These are phyloP conservation scores for Neoarius graeffei DNA, from an alignment of 2,113 vertebrate genomes.

Conservation along the genomic window DNA sequence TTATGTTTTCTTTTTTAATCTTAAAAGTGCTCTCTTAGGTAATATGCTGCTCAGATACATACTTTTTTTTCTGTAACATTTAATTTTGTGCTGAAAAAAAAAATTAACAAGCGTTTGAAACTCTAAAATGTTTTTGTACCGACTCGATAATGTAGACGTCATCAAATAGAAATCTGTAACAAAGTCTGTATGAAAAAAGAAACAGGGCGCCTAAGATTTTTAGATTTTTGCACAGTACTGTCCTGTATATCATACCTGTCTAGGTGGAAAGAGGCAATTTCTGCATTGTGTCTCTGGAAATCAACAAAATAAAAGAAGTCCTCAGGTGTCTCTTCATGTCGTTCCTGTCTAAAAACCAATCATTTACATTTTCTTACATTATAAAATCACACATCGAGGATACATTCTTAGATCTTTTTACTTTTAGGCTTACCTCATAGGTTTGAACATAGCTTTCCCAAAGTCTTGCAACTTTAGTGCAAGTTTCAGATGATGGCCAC, in stretches of 20 bases:
- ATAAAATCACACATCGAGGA: neutral
- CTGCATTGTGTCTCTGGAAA: constrained; percentile 94
- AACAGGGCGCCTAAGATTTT: too few relatives aligned
- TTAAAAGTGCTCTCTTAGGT: too few relatives aligned
- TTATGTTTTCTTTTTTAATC: too few relatives aligned
- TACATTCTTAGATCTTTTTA: neutral
- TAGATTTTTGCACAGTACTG: too few relatives aligned
- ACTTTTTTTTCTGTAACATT: too few relatives aligned
- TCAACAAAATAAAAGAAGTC: constrained; percentile 96
- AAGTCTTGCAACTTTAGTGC: constrained; percentile 88
- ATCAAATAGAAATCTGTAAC: too few relatives aligned
- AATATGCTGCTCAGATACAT: too few relatives aligned
- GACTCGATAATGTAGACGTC: too few relatives aligned
- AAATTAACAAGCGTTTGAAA: too few relatives aligned
- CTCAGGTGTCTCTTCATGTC: constrained; percentile 86
- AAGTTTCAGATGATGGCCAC: constrained; percentile 92
- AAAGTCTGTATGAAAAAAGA: too few relatives aligned
- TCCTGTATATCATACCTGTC: constrained; percentile 79
- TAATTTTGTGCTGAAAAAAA: too few relatives aligned
- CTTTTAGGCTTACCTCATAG: constrained; percentile 86
- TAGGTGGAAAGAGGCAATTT: constrained; percentile 95
- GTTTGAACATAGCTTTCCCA: constrained; percentile 97
- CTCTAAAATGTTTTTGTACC: too few relatives aligned
- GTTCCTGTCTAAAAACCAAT: constrained; percentile 80
- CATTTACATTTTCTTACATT: neutral